Base-by-base conservation (phyloP, 2,797 vertebrate genomes). In the Neosilurus mollespiculum region DNA sequence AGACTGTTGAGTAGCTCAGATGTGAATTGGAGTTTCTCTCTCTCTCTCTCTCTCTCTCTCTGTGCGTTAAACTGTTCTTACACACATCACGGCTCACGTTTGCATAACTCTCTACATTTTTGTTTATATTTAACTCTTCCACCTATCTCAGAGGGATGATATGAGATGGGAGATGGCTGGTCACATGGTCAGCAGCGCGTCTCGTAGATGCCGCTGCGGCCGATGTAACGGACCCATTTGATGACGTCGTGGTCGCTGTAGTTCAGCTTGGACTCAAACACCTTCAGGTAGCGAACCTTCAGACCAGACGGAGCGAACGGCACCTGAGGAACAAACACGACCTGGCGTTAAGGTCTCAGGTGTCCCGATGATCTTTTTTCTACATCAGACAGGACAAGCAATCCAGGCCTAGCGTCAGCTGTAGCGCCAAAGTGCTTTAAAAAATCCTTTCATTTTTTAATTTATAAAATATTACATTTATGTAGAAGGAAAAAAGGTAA, bases 241-340 rank as follows among this genome's bases (percentile, higher is more conserved):
- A 99, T 98, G 91, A 99, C 98, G 26, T 99, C 98, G 0, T 99
- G 98, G 93, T 99, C 98, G 93, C 97, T 99, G 96, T 99, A 99
- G 95, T 99, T 99, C 94, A 99, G 96, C 94, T 99, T 99, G 90
- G 98, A 97, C 93, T 99, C 98, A 87, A 99, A 99, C 88, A 99
- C 98, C 95, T 99, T 99, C 94, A 99, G 94, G 93, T 99, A 99
- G 85, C 98, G 98, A 91, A 99, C 98, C 95, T 99, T 99, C 89
- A 99, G 95, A 83, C 98, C 98, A n/a, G 98, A 99, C 43, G 98
- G 98, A 0, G 98, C 98, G 2, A 99, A 99, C 0, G 98, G 98
- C 88, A 99, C 98, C 98, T 99, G 66, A 53, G 22, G 18, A 11
- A 26, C 22, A 56, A 37, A 24, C 67, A 15, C 15, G 14, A 1